phyloP scores from a whole-genome alignment of 2,888 invertebrate species.

The Drosophila affinis region DNA sequence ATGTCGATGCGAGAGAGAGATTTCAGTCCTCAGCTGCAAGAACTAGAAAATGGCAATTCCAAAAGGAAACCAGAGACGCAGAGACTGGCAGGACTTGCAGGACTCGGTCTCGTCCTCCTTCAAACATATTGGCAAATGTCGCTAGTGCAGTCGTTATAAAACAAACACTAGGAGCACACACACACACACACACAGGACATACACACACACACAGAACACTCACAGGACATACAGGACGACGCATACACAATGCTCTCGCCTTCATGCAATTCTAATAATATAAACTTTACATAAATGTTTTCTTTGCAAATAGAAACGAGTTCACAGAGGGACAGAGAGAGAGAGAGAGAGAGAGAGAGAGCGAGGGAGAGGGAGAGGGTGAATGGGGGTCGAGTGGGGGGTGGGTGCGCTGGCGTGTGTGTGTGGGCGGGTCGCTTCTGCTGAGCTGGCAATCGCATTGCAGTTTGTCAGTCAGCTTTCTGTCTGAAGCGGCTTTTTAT shows the following conservation, averaged over 20 bases:
- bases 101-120: conserved; percentile 9
- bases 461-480: conserved; percentile 55
- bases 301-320: conserved; percentile 64
- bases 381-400: conserved; percentile 3
- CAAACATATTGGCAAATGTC: conserved; percentile 63
- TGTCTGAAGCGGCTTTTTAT: conserved; percentile 29
- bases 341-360: conserved; percentile 9
- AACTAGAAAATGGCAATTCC: conserved; percentile 48
- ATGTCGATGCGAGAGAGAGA: conserved; percentile 28
- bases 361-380: conserved; percentile 4
- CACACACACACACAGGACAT: not conserved
- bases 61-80: conserved; percentile 30
- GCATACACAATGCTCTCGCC: conserved; percentile 25
- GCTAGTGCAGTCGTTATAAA: conserved; percentile 56
- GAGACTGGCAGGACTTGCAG: conserved; percentile 7
- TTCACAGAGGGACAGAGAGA: conserved; percentile 17
- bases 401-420: conserved; percentile 1
- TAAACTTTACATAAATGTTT: conserved; percentile 75
- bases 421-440: conserved; percentile 33
- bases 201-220: conserved; percentile 9
- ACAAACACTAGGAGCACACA: conserved; percentile 47
- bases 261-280: conserved; percentile 68
- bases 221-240: conserved; percentile 33
- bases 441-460: conserved; percentile 62
- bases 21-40: conserved; percentile 38